phyloP scores from a whole-genome alignment of 2,888 invertebrate species.

The Julus scanicus region DNA sequence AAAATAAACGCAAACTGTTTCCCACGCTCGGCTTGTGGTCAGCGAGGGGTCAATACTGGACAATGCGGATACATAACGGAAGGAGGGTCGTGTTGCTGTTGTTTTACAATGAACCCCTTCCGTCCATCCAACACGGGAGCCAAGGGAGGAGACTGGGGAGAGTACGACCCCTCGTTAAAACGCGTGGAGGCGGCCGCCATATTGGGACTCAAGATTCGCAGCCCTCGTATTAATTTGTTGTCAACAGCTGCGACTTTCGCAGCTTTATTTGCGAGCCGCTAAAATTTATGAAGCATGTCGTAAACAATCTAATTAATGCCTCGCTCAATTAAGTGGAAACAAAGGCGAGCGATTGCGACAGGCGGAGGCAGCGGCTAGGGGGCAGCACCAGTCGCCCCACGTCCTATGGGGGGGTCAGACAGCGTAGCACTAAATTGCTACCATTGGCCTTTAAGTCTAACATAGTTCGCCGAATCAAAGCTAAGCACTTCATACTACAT shows the following conservation, averaged over 20 bases:
- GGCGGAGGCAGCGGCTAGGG: slow-evolving; percentile 4
- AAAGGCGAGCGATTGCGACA: slow-evolving; percentile 24
- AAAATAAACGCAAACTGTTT: slow-evolving; percentile 33
- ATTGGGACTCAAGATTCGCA: slow-evolving; percentile 1
- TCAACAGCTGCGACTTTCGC: slow-evolving; percentile 57
- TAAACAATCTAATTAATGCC: slow-evolving; percentile 58
- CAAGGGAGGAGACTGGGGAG: background rate
- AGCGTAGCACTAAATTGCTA: background rate
- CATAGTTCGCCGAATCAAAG: background rate
- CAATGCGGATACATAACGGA: background rate
- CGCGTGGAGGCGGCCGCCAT: background rate
- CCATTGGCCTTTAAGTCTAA: background rate
- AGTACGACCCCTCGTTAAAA: background rate
- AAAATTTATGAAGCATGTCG: slow-evolving; percentile 58
- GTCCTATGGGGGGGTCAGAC: background rate
- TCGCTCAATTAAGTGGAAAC: slow-evolving; percentile 55
- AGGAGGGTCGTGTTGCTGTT: background rate
- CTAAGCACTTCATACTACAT: background rate
- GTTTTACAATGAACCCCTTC: background rate
- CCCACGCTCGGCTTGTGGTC: slow-evolving; percentile 33
- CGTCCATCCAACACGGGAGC: background rate
- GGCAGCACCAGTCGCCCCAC: slow-evolving; percentile 3
- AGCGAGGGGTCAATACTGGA: slow-evolving; percentile 30
- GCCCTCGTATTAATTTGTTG: slow-evolving; percentile 55
- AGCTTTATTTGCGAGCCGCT: slow-evolving; percentile 57